Conservation (phyloP, 2,888 invertebrate species). For the Drosophila cracens region DNA sequence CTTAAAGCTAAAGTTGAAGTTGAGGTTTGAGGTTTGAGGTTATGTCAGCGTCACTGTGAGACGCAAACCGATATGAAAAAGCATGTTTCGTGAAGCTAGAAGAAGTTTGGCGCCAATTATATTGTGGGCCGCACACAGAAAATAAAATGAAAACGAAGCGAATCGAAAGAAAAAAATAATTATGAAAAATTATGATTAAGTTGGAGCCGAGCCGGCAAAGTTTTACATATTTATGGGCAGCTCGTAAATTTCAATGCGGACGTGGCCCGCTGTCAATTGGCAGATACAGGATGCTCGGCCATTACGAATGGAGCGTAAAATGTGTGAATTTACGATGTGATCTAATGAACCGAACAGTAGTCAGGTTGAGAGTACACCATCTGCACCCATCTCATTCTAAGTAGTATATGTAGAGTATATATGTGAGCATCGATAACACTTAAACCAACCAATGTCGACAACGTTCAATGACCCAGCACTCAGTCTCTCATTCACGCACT, state of each 20-base stretch:
- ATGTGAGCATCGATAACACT: slow-evolving; percentile 40
- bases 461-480: slow-evolving; percentile 72
- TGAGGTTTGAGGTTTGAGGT: slow-evolving; percentile 22
- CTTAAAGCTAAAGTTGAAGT: slow-evolving; percentile 43
- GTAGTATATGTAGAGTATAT: slow-evolving; percentile 12
- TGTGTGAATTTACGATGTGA: slow-evolving; percentile 71
- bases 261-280: slow-evolving; percentile 69
- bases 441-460: slow-evolving; percentile 41
- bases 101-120: slow-evolving; percentile 64
- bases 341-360: slow-evolving; percentile 31
- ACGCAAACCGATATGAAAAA: slow-evolving; percentile 27
- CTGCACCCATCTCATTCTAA: background rate
- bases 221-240: slow-evolving; percentile 60
- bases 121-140: slow-evolving; percentile 41
- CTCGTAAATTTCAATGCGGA: slow-evolving; percentile 70
- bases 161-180: slow-evolving; percentile 12
- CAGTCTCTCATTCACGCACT: slow-evolving; percentile 26
- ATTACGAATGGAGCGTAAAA: slow-evolving; percentile 69
- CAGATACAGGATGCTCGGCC: slow-evolving; percentile 60
- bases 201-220: slow-evolving; percentile 17
- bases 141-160: slow-evolving; percentile 6
- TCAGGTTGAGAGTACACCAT: slow-evolving; percentile 51
- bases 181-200: slow-evolving; percentile 58
- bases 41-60: slow-evolving; percentile 33
- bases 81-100: slow-evolving; percentile 12